Conservation (phyloP, 2,797 vertebrate species). For the Lepus townsendii region DNA sequence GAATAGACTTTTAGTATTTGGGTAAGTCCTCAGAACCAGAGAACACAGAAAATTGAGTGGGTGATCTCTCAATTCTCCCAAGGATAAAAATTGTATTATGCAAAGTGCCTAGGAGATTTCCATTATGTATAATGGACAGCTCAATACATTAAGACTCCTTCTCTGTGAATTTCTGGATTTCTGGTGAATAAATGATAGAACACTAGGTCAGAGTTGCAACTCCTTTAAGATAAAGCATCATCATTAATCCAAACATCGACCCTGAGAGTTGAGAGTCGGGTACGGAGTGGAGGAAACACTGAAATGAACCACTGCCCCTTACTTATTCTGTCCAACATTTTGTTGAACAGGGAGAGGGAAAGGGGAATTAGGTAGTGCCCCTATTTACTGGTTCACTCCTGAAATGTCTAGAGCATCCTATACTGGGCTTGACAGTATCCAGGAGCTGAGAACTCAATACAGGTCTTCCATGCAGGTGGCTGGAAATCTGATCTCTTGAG, state of each 20-base stretch:
- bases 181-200: not conserved
- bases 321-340: too few relatives aligned
- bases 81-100: not conserved
- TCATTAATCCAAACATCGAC: not conserved
- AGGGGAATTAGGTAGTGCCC: too few relatives aligned
- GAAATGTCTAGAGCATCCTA: too few relatives aligned
- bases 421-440: too few relatives aligned
- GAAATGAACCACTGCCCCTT: not conserved
- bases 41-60: not conserved
- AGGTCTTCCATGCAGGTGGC: too few relatives aligned
- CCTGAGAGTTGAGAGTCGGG: fast-evolving
- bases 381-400: too few relatives aligned
- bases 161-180: not conserved
- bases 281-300: not conserved
- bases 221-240: not conserved
- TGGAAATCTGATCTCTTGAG: too few relatives aligned
- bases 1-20: not conserved
- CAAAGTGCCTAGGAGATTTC: not conserved
- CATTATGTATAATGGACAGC: not conserved
- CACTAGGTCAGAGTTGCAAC: not conserved
- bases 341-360: too few relatives aligned
- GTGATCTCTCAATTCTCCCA: not conserved
- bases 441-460: too few relatives aligned
- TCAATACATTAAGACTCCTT: not conserved
- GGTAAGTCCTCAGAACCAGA: not conserved